Percentiles rank a stretch among this genome's conserved stretches.
These are phyloP conservation scores for Stichopus horrens DNA, from an alignment of 53 echinoderm and acorn worm genomes.

Conservation along the genomic window DNA sequence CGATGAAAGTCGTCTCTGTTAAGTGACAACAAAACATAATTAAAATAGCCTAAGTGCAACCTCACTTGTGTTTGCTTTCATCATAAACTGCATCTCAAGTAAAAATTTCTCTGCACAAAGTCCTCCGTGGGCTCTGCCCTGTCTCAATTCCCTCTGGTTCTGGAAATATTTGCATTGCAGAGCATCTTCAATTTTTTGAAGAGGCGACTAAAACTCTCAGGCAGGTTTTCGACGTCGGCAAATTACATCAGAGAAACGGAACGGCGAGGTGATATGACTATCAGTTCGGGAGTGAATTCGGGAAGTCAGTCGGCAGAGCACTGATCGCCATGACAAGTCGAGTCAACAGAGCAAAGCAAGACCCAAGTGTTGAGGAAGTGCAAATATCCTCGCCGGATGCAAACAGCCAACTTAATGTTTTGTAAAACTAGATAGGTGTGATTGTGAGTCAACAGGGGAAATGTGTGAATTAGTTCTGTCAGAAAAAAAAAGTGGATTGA, in stretches of 20 bases:
- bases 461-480: too few relatives aligned
- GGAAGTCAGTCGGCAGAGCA: neutral
- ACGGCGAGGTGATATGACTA: neutral
- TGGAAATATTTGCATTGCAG: conserved; percentile 17
- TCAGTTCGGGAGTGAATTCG: neutral
- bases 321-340: neutral
- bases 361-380: conserved; percentile 5
- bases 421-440: too few relatives aligned
- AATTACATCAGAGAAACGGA: conserved; percentile 30
- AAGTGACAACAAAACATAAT: too few relatives aligned
- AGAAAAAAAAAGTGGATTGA: too few relatives aligned
- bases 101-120: neutral
- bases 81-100: neutral
- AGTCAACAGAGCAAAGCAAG: neutral
- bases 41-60: too few relatives aligned
- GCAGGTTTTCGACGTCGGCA: neutral
- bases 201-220: neutral
- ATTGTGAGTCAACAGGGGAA: too few relatives aligned
- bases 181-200: conserved; percentile 18
- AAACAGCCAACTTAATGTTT: neutral
- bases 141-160: neutral
- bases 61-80: too few relatives aligned
- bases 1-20: too few relatives aligned
- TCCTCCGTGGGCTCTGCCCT: neutral
- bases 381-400: conserved; percentile 26